Conservation (phyloP, 1,140 invertebrate species). For the Varroa destructor region DNA sequence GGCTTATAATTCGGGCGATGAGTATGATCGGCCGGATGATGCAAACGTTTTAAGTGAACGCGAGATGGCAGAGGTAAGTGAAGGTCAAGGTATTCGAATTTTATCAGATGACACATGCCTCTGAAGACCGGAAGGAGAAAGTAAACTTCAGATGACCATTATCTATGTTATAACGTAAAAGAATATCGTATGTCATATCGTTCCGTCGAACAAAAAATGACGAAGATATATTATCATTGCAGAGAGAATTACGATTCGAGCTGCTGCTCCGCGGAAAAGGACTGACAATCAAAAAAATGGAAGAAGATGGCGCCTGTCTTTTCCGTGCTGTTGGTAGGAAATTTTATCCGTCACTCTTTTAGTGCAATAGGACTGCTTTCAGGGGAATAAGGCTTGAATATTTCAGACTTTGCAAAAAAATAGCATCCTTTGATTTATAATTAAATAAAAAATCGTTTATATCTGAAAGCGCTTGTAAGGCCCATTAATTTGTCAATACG, state of each 20-base stretch:
- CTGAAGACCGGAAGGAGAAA: conserved; percentile 12
- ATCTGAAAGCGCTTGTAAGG: too few relatives aligned
- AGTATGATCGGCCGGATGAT: conserved; percentile 50
- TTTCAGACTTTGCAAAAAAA: too few relatives aligned
- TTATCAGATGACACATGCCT: too few relatives aligned
- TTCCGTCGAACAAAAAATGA: background rate
- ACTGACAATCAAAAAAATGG: conserved; percentile 71
- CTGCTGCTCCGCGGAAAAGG: conserved; percentile 59
- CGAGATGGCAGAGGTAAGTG: conserved; percentile 30
- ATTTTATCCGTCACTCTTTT: conserved; percentile 10
- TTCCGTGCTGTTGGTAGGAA: conserved; percentile 62
- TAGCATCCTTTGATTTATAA: too few relatives aligned
- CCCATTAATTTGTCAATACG: too few relatives aligned
- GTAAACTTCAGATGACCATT: conserved; percentile 34
- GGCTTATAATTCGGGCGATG: conserved; percentile 63
- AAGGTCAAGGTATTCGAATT: conserved; percentile 31
- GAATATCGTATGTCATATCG: conserved; percentile 50
- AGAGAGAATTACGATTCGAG: conserved; percentile 55
- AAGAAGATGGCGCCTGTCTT: conserved; percentile 80
- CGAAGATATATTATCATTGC: conserved; percentile 32
- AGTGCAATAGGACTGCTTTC: background rate
- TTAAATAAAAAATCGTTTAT: too few relatives aligned
- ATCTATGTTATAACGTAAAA: conserved; percentile 39
- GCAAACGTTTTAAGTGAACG: conserved; percentile 40
- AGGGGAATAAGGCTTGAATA: too few relatives aligned